These are phyloP conservation scores for Siderastrea radians DNA, from an alignment of 92 coral and sea anemone species.

Conservation along the genomic window DNA sequence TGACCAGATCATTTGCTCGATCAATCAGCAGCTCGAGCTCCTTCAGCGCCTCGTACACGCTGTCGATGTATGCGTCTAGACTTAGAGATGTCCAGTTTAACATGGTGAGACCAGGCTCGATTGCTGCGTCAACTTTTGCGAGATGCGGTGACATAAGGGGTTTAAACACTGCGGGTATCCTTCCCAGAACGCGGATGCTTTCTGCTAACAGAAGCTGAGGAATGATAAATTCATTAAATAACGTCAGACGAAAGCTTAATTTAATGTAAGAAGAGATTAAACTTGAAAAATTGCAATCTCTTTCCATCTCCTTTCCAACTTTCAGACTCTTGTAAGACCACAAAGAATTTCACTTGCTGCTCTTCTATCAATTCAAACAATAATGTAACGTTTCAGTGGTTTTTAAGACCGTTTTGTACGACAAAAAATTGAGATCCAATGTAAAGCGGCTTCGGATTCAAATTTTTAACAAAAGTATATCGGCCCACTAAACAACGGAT, in stretches of 20 bases:
- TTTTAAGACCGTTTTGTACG: too few species aligned
- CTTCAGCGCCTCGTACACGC: constrained; percentile 86
- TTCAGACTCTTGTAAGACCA: neutral
- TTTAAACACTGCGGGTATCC: constrained; percentile 85
- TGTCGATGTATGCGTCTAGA: constrained; percentile 82
- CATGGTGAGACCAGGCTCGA: constrained; percentile 96
- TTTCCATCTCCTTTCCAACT: neutral
- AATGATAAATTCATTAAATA: neutral
- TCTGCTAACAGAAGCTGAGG: constrained; percentile 85
- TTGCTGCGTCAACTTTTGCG: constrained; percentile 92
- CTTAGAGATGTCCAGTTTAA: constrained; percentile 96
- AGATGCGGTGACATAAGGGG: constrained; percentile 96
- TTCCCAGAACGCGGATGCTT: constrained; percentile 75
- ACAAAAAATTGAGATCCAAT: too few species aligned
- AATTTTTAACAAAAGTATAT: too few species aligned
- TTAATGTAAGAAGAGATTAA: neutral
- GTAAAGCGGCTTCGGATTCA: too few species aligned
- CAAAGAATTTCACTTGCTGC: neutral
- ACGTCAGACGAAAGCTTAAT: neutral
- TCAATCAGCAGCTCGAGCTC: constrained; percentile 87
- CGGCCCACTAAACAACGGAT: too few species aligned
- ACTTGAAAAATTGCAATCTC: neutral
- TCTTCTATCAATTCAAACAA: too few species aligned
- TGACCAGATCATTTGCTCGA: constrained; percentile 90
- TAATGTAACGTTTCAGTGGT: too few species aligned